These are phyloP conservation scores for Sciurus carolinensis DNA, from an alignment of 2,797 vertebrate species.

Conservation along the genomic window DNA sequence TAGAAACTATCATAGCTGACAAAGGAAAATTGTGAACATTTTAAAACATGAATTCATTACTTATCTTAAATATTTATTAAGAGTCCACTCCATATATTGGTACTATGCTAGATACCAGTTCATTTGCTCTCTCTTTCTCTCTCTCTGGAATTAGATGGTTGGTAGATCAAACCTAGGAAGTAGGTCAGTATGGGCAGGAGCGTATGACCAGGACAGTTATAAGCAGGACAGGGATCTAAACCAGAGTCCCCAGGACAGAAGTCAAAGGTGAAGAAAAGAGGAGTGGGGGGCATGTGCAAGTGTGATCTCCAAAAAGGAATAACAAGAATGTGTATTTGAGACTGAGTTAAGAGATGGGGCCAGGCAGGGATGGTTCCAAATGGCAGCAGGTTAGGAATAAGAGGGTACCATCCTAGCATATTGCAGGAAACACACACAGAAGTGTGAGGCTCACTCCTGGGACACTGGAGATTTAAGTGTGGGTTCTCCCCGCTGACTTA, in stretches of 20 bases:
- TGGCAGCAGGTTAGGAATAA: not conserved
- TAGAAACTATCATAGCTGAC: not conserved
- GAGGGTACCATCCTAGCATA: not conserved
- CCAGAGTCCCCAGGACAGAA: not conserved
- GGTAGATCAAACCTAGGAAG: not conserved
- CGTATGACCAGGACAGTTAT: not conserved
- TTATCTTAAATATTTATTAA: constrained; percentile 59
- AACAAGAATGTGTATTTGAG: not conserved
- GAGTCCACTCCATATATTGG: not conserved
- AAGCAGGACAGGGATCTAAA: not conserved
- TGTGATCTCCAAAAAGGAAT: not conserved
- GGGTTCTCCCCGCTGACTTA: not conserved
- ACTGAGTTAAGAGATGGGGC: not conserved
- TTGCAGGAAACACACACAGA: not conserved
- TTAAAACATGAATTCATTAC: constrained; percentile 27
- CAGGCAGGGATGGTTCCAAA: not conserved
- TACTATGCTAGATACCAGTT: not conserved
- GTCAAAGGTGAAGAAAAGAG: not conserved
- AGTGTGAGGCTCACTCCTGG: not conserved
- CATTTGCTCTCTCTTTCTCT: not conserved
- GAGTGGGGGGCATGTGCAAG: fast-evolving
- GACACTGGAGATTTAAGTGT: not conserved
- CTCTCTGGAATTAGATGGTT: not conserved
- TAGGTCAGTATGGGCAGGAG: no score
- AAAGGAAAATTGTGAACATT: constrained; percentile 44